Conservation (phyloP, 2,113 vertebrate species). For the Meleagris gallopavo region DNA sequence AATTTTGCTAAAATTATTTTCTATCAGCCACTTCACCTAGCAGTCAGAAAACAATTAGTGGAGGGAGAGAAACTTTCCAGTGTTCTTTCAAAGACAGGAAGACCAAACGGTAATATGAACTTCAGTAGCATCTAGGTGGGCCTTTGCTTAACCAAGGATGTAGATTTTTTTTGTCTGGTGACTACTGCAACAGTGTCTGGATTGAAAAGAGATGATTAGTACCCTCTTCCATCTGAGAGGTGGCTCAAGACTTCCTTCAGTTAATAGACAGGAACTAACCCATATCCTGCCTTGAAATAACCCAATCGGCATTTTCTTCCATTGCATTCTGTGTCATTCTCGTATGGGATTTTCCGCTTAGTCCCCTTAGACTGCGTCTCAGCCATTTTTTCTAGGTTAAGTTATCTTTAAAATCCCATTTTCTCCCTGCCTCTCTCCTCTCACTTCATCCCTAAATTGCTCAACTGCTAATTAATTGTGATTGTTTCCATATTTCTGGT, state of each 20-base stretch:
- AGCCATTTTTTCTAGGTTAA: neutral
- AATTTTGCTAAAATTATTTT: neutral
- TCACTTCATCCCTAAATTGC: neutral
- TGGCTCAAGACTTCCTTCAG: neutral
- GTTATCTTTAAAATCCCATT: neutral
- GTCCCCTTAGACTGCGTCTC: neutral
- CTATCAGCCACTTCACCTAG: neutral
- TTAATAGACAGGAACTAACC: neutral
- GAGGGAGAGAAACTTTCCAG: neutral
- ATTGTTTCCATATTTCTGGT: neutral
- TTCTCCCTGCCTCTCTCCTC: neutral
- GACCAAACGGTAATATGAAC: neutral
- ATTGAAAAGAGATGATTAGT: neutral
- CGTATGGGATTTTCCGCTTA: neutral
- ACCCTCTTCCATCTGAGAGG: neutral
- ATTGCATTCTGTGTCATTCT: rapidly evolving
- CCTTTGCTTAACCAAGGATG: neutral
- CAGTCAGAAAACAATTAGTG: neutral
- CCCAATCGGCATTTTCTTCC: neutral
- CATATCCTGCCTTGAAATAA: neutral
- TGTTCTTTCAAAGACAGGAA: neutral
- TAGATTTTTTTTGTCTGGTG: neutral
- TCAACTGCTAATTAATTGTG: neutral
- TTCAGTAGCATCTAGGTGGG: neutral
- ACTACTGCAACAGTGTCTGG: neutral